Percentiles rank a stretch among this genome's conserved stretches.
These are phyloP conservation scores for Lamproptera curius DNA, from an alignment of 2,888 invertebrate genomes.

Conservation along the genomic window DNA sequence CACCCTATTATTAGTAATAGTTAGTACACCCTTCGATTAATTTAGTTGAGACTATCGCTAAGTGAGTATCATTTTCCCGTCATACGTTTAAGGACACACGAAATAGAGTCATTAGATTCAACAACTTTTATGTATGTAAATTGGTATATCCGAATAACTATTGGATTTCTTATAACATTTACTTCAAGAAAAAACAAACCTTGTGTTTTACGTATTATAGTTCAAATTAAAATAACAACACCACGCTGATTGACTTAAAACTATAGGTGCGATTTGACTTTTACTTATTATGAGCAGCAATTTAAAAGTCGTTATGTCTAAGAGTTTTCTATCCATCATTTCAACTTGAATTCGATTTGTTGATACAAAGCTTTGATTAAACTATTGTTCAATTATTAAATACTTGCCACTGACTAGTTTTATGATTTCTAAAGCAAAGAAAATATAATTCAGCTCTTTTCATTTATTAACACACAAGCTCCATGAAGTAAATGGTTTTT, in stretches of 20 bases:
- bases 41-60: neutral
- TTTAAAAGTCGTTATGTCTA: conserved; percentile 43
- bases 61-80: conserved; percentile 9
- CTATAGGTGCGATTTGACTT: conserved; percentile 33
- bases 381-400: no score
- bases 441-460: no score
- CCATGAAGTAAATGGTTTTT: no score
- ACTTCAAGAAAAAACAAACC: neutral
- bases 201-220: neutral
- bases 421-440: no score
- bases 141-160: conserved; percentile 10
- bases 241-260: conserved; percentile 30
- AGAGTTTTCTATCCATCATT: no score
- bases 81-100: conserved; percentile 33
- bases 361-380: no score
- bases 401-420: no score
- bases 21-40: neutral
- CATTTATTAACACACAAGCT: no score
- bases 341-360: no score
- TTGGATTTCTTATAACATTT: neutral
- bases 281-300: conserved; percentile 32
- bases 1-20: no score
- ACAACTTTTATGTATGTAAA: conserved; percentile 16
- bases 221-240: neutral
- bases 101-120: conserved; percentile 45